Conservation (phyloP, 2,797 vertebrate genomes). For the Enteromius viviparus region DNA sequence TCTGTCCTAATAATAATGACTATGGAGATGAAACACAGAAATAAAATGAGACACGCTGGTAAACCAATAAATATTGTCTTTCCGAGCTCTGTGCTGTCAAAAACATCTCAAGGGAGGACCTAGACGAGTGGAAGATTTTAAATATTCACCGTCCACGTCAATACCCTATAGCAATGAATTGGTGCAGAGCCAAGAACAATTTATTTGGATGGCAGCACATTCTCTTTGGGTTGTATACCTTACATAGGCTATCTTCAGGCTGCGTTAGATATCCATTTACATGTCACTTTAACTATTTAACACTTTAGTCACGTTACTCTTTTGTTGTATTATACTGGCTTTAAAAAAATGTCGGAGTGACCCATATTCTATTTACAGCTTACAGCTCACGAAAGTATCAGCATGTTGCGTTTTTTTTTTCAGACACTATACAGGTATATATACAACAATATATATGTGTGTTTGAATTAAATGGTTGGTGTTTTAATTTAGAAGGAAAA, state of each 20-base stretch:
- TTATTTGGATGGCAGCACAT: slow-evolving; percentile 54
- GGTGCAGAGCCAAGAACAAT: slow-evolving; percentile 53
- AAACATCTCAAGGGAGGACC: slow-evolving; percentile 42
- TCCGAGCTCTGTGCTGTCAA: slow-evolving; percentile 20
- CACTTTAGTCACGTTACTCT: slow-evolving; percentile 65
- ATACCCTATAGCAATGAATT: slow-evolving; percentile 57
- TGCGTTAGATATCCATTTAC: slow-evolving; percentile 66
- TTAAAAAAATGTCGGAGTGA: slow-evolving; percentile 58
- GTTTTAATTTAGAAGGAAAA: no score
- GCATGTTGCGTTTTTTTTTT: not conserved
- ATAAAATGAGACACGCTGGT: not conserved
- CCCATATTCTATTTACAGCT: slow-evolving; percentile 63
- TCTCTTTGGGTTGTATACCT: slow-evolving; percentile 53
- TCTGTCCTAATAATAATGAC: not conserved
- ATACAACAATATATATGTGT: no score
- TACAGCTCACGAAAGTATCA: not conserved
- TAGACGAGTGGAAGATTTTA: slow-evolving; percentile 56
- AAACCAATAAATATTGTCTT: slow-evolving; percentile 40
- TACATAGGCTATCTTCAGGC: slow-evolving; percentile 32
- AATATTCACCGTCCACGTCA: slow-evolving; percentile 66
- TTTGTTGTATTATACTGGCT: slow-evolving; percentile 54
- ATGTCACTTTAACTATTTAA: slow-evolving; percentile 71
- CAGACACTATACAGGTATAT: no score
- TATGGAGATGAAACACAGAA: slow-evolving; percentile 9
- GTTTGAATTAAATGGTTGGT: no score